These are phyloP conservation scores for Otis tarda DNA, from an alignment of 2,113 vertebrate species.

Conservation along the genomic window DNA sequence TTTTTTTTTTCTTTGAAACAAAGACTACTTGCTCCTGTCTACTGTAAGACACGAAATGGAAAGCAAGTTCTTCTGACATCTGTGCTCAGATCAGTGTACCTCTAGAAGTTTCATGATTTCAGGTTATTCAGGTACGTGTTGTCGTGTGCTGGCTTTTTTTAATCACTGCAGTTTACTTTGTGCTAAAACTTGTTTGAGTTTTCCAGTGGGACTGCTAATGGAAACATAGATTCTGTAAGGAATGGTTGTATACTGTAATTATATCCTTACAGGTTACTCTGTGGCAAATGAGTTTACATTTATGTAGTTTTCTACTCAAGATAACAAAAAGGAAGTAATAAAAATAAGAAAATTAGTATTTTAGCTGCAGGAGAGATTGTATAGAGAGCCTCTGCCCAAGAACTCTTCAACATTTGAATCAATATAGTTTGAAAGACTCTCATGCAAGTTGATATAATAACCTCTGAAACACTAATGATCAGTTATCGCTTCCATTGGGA, in stretches of 20 bases:
- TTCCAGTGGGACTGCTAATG: neutral
- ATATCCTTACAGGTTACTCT: neutral
- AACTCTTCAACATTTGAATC: slow-evolving; percentile 9
- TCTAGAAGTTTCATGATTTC: neutral
- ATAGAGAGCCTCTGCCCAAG: neutral
- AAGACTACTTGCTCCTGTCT: neutral
- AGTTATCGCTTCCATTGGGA: slow-evolving; percentile 44
- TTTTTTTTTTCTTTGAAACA: neutral
- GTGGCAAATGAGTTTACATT: neutral
- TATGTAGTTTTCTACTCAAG: neutral
- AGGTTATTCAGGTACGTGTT: neutral
- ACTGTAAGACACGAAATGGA: neutral
- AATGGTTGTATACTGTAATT: neutral
- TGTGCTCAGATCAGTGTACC: neutral
- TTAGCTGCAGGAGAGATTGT: neutral
- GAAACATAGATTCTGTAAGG: neutral
- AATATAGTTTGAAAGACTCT: slow-evolving; percentile 41
- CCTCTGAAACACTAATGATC: slow-evolving; percentile 53
- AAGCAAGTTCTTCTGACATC: neutral
- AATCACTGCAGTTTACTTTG: neutral
- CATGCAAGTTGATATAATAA: slow-evolving; percentile 36
- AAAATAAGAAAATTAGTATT: neutral
- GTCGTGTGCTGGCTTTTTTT: neutral
- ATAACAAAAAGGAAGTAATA: neutral
- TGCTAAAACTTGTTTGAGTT: neutral